Base-by-base conservation (phyloP, 2,113 vertebrate species). In the Leptocoma aspasia region DNA sequence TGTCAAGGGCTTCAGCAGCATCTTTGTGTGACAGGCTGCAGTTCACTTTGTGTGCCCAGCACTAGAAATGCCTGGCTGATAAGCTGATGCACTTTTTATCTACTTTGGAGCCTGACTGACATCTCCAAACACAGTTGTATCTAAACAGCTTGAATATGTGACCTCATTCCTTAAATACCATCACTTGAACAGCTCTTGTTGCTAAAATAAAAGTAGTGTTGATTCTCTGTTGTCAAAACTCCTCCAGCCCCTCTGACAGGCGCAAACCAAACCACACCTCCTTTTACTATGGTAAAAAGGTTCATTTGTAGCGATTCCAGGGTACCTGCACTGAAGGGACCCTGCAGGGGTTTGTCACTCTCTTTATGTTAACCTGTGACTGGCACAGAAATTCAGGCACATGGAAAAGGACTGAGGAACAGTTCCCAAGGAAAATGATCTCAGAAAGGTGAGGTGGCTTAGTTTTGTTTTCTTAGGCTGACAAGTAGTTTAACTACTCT, bases 111-210 rank as follows among this genome's bases (percentile, higher is more conserved):
- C 91, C 96, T 95, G 90, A 84, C 92, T 93, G 97, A 94, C 94
- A 92, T 92, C 91, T 82, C 77, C 75, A 92, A 91, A 94, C 91
- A 85, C 91, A 94, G 92, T 95, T 87, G 60, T 96, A 95, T 97
- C 96, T 96, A 71, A 94, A 90, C 92, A 96, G 96, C 85, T 96
- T 83, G 76, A 92, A 94, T 96, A 77, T 37, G 15, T 96, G 96
- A 97, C 96, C 96, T 96, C 89, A 49, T 98, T 97, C 98, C 96
- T 97, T 94, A 98, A 98, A 98, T 97, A 97, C 95, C 95, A 93
- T 87, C 89, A 66, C 93, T 95, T 41, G 54, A 92, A 94, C 84
- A 92, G 89, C 84, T 95, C 96, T 65, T 84, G 94, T 88, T 95
- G 89, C 96, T 97, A 96, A 96, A 97, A 95, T 95, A 97, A 89